phyloP scores from a whole-genome alignment of 2,888 invertebrate genomes.

The Oasisia sp. region DNA sequence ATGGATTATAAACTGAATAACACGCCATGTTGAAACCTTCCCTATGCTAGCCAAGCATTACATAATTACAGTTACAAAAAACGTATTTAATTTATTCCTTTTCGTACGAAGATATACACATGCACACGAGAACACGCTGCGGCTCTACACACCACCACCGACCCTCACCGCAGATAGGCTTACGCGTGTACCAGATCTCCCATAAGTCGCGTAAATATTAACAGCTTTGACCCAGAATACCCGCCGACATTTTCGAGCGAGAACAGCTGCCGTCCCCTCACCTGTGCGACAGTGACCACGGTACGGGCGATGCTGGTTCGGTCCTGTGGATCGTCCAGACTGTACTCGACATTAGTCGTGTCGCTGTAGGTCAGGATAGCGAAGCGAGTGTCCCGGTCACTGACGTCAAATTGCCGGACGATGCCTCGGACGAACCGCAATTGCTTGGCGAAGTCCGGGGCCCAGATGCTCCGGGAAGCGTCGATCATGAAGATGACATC shows the following conservation, averaged over 20 bases:
- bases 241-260: neutral
- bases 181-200: too few relatives aligned
- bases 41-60: too few relatives aligned
- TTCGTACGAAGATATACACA: too few relatives aligned
- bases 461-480: constrained; percentile 54
- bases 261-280: neutral
- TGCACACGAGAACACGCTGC: too few relatives aligned
- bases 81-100: too few relatives aligned
- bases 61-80: too few relatives aligned
- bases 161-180: too few relatives aligned
- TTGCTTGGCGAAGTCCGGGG: constrained; percentile 52
- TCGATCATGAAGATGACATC: constrained; percentile 25
- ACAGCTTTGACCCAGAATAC: too few relatives aligned
- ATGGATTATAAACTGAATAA: too few relatives aligned
- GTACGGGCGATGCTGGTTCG: neutral
- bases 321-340: constrained; percentile 21
- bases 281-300: neutral
- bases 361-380: constrained; percentile 40
- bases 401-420: constrained; percentile 41
- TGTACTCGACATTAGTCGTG: constrained; percentile 40
- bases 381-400: constrained; percentile 27
- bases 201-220: too few relatives aligned
- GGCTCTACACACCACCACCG: too few relatives aligned
- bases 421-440: constrained; percentile 51
- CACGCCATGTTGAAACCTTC: too few relatives aligned